A percentile compares a stretch with the other conserved stretches of the same genome.
Conservation (phyloP, 2,888 invertebrate genomes). For the Trichacis sp. region DNA sequence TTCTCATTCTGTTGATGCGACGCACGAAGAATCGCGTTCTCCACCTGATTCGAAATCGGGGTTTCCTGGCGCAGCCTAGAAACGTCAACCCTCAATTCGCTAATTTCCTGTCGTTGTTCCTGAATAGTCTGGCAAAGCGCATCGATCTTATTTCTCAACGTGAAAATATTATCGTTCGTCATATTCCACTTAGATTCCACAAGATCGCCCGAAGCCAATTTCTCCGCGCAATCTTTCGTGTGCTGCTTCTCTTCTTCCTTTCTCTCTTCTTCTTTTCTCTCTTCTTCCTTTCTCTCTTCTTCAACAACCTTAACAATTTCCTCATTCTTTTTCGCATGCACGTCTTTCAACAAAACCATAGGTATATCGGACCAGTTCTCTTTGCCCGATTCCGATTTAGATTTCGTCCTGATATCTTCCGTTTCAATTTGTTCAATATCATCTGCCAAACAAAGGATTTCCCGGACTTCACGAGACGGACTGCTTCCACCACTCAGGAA, state of each 20-base stretch:
- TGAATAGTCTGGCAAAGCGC: conserved; percentile 56
- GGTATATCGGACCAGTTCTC: conserved; percentile 69
- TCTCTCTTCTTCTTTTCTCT: neutral
- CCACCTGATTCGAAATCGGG: conserved; percentile 49
- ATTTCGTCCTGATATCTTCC: conserved; percentile 56
- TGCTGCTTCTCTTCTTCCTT: conserved; percentile 1
- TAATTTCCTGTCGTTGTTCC: conserved; percentile 59
- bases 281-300: conserved; percentile 35
- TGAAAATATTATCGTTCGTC: conserved; percentile 46
- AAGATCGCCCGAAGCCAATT: conserved; percentile 28
- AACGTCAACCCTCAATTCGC: conserved; percentile 57
- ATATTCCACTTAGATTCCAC: conserved; percentile 47
- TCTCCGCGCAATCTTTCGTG: conserved; percentile 3
- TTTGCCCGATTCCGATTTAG: conserved; percentile 39
- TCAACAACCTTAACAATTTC: conserved; percentile 47
- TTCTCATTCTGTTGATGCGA: conserved; percentile 57
- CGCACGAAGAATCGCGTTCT: conserved; percentile 55
- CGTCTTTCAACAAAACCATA: conserved; percentile 64
- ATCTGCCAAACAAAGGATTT: conserved; percentile 80
- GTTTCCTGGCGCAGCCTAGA: conserved; percentile 57
- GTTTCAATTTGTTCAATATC: conserved; percentile 61
- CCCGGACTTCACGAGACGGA: conserved; percentile 90
- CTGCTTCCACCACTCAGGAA: conserved; percentile 90
- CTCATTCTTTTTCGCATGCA: conserved; percentile 47
- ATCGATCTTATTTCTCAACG: conserved; percentile 58